Evolutionary conservation across 2,797 vertebrate genomes (phyloP).

Genomic region (Hoplostethus atlanticus): DNA sequence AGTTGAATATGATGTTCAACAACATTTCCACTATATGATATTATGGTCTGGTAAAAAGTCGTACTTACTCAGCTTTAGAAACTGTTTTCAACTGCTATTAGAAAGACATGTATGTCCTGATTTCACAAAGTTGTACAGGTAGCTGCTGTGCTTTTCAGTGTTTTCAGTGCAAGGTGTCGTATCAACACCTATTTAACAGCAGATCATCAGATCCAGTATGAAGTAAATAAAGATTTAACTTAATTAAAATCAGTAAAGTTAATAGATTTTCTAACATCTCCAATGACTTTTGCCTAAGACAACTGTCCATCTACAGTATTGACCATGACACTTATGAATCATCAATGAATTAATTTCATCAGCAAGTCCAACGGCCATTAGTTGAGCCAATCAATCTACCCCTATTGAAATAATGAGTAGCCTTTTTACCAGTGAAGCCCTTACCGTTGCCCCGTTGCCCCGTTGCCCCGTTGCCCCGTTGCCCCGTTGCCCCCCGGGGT

Average conservation of each 20-base stretch:
- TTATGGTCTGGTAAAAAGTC: too few relatives aligned
- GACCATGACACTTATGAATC: background rate
- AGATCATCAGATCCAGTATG: background rate
- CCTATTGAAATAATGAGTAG: background rate
- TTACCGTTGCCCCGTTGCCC: constrained; percentile 21
- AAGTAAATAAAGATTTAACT: background rate
- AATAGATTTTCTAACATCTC: background rate
- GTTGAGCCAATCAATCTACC: background rate
- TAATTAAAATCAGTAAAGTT: background rate
- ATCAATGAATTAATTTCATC: background rate
- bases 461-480: constrained; percentile 21
- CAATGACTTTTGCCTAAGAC: background rate
- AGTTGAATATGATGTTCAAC: too few relatives aligned
- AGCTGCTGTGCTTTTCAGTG: background rate
- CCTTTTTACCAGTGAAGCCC: constrained; percentile 17
- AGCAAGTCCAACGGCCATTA: background rate
- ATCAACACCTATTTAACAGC: too few relatives aligned
- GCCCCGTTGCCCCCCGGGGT: constrained; percentile 16
- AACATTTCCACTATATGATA: background rate
- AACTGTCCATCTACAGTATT: background rate
- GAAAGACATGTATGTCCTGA: too few relatives aligned
- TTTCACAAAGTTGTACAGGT: too few relatives aligned
- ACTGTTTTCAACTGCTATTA: too few relatives aligned
- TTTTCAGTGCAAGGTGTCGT: too few relatives aligned
- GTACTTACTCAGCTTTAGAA: too few relatives aligned